Conservation (phyloP, 2,113 vertebrate genomes). For the Chloropsis hardwickii region DNA sequence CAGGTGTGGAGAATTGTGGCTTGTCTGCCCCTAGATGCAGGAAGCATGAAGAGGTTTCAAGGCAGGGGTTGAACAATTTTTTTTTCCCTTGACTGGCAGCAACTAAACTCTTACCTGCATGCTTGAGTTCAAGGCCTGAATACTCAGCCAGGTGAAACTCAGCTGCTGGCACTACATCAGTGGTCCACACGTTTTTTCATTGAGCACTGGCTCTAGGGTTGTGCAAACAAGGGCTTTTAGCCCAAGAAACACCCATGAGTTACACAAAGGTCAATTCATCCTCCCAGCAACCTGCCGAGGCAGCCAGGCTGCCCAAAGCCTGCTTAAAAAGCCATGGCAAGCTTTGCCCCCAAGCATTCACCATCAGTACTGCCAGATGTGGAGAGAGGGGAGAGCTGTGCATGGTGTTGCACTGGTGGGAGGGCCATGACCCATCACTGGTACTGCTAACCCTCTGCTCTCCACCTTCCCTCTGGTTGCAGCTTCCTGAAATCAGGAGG, state of each 20-base stretch:
- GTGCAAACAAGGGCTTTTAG: not conserved
- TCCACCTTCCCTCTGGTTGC: not conserved
- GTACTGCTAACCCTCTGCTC: not conserved
- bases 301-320: not conserved
- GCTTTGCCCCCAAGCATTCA: not conserved
- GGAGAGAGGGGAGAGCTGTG: not conserved
- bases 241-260: fast-evolving
- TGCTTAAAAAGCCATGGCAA: not conserved
- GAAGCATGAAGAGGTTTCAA: not conserved
- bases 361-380: fast-evolving
- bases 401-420: fast-evolving
- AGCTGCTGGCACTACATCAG: not conserved
- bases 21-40: not conserved
- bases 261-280: not conserved
- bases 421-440: fast-evolving
- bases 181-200: fast-evolving
- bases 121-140: not conserved
- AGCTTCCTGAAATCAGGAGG: slow-evolving; percentile 88
- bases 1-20: not conserved
- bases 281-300: not conserved
- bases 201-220: not conserved
- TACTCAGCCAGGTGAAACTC: not conserved
- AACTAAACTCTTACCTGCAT: not conserved
- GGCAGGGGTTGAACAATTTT: not conserved
- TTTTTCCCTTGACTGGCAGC: not conserved